These are phyloP conservation scores for Kryptopterus vitreolus DNA, from an alignment of 2,797 vertebrate species.

Conservation along the genomic window DNA sequence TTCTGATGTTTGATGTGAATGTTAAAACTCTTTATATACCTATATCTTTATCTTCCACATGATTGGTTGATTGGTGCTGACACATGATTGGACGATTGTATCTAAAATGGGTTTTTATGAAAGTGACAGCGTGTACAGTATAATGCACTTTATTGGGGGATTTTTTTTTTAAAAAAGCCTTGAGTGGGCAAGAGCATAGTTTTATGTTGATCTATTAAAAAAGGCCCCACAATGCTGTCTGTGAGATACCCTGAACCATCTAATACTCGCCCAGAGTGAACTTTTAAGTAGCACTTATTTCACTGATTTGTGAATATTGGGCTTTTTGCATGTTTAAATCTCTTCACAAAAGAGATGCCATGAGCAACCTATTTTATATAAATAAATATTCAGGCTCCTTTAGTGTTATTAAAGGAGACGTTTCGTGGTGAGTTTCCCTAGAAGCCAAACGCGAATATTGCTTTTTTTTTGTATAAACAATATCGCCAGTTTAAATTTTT, in stretches of 20 bases:
- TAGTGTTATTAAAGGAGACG: slow-evolving; percentile 58
- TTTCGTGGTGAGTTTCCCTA: slow-evolving; percentile 43
- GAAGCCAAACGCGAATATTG: slow-evolving; percentile 52
- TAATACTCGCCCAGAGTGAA: background rate
- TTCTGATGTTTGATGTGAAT: too few relatives aligned
- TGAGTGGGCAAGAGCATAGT: background rate
- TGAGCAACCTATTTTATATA: slow-evolving; percentile 33
- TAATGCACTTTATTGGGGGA: too few relatives aligned
- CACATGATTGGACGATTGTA: too few relatives aligned
- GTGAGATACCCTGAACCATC: background rate
- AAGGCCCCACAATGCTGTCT: slow-evolving; percentile 41
- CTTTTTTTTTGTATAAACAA: slow-evolving; percentile 55
- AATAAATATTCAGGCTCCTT: slow-evolving; percentile 39
- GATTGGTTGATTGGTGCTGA: too few relatives aligned
- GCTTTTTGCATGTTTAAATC: slow-evolving; percentile 55
- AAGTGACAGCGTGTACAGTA: too few relatives aligned
- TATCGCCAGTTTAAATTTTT: slow-evolving; percentile 50
- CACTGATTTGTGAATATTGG: slow-evolving; percentile 46
- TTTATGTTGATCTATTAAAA: background rate
- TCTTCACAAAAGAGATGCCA: slow-evolving; percentile 67
- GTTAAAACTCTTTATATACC: too few relatives aligned
- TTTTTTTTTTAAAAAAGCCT: background rate
- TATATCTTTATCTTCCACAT: too few relatives aligned
- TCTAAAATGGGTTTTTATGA: too few relatives aligned
- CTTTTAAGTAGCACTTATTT: background rate